These are phyloP conservation scores for Drosophila paulistorum DNA, from an alignment of 1,140 invertebrate genomes.

Conservation along the genomic window DNA sequence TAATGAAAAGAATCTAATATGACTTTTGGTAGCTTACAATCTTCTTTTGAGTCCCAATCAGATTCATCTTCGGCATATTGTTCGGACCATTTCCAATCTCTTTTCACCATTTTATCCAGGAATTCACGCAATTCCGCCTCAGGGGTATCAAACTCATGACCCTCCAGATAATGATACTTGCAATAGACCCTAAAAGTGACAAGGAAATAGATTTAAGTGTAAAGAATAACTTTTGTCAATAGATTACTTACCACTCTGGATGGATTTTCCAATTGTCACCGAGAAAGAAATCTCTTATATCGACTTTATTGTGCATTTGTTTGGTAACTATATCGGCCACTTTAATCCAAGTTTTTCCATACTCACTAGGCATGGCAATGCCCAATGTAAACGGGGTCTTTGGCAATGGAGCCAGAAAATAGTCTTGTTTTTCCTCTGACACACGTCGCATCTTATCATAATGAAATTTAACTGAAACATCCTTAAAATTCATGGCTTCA, in stretches of 20 bases:
- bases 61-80: slow-evolving; percentile 84
- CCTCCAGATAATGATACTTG: slow-evolving; percentile 92
- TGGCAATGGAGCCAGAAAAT: slow-evolving; percentile 91
- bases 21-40: slow-evolving; percentile 33
- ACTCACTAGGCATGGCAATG: slow-evolving; percentile 90
- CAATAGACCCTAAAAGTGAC: slow-evolving; percentile 89
- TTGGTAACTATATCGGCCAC: slow-evolving; percentile 88
- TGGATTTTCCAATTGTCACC: slow-evolving; percentile 92
- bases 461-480: slow-evolving; percentile 90
- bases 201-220: background rate
- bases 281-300: slow-evolving; percentile 87
- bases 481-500: slow-evolving; percentile 86
- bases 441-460: slow-evolving; percentile 93
- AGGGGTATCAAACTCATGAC: slow-evolving; percentile 87
- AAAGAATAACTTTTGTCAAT: background rate
- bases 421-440: slow-evolving; percentile 90
- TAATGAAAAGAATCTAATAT: background rate
- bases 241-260: slow-evolving; percentile 89
- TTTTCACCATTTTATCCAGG: slow-evolving; percentile 85
- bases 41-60: slow-evolving; percentile 61
- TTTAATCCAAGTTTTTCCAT: slow-evolving; percentile 90
- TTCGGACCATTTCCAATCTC: slow-evolving; percentile 85
- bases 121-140: slow-evolving; percentile 91
- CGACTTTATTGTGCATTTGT: slow-evolving; percentile 86
- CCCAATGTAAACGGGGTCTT: slow-evolving; percentile 92